phyloP scores from a whole-genome alignment of 2,797 vertebrate genomes.

The Gymnodraco acuticeps region DNA sequence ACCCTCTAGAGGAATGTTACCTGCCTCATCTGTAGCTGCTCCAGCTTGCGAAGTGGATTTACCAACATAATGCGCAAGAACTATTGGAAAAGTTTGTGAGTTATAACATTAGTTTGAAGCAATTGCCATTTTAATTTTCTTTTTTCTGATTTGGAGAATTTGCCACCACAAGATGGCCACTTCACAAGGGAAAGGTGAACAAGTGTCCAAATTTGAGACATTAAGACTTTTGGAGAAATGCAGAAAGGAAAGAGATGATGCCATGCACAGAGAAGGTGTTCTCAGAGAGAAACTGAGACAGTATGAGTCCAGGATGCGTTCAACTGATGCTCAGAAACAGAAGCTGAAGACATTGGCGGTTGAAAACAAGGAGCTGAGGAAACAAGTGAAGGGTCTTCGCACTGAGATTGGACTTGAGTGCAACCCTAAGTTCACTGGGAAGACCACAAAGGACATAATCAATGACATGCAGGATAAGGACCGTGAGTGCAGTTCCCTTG shows the following conservation, averaged over 20 bases:
- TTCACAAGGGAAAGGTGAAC: conserved; percentile 76
- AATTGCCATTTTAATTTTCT: conserved; percentile 33
- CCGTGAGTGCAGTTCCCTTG: conserved; percentile 77
- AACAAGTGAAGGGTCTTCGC: conserved; percentile 83
- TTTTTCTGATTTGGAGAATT: conserved; percentile 25
- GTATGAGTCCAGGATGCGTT: conserved; percentile 80
- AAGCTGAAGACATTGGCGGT: conserved; percentile 82
- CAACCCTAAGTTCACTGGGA: conserved; percentile 84
- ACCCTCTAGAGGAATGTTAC: conserved; percentile 74
- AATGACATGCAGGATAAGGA: conserved; percentile 85
- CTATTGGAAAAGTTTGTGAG: conserved; percentile 23
- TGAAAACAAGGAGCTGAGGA: conserved; percentile 87
- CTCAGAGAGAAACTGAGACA: conserved; percentile 84
- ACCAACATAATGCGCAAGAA: conserved; percentile 34
- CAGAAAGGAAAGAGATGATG: conserved; percentile 86
- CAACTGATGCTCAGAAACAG: conserved; percentile 82
- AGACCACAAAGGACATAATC: conserved; percentile 87
- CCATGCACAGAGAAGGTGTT: conserved; percentile 81
- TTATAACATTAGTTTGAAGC: neutral
- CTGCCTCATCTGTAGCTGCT: conserved; percentile 54
- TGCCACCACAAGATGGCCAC: conserved; percentile 73
- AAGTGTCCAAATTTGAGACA: conserved; percentile 84
- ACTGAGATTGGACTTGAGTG: conserved; percentile 85
- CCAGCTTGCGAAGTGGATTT: conserved; percentile 50
- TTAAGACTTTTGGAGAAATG: conserved; percentile 86